Evolutionary conservation across 2,888 invertebrate genomes (phyloP), one percentile per base, ranked within the genome.

Genomic region (Mythimna lalbum): DNA sequence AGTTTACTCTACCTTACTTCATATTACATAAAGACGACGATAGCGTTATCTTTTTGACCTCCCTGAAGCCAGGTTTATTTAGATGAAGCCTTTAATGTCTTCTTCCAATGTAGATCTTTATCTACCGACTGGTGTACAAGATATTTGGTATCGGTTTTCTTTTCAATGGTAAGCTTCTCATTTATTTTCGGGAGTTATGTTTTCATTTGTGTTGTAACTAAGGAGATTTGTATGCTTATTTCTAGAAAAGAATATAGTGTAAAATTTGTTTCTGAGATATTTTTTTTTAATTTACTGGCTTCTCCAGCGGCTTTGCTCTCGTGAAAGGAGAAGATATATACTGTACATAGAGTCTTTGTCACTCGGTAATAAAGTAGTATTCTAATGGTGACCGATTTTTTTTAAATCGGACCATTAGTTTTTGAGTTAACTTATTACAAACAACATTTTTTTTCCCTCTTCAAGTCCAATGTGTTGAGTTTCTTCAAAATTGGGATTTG

Each of bases 1-100:
- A 88, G 87, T 89, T 87, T 90, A 88, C 86, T 88, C 85, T 89
- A 85, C 86, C 86, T 84, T 81, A 80, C 82, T 81, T 81, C 72
- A 84, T 88, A 85, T 82, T 84, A 88, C 64, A 78, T 89, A 86
- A 87, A 78, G 78, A 73, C 85, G 84, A 87, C 81, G 86, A 86
- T 87, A 83, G 76, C 80, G 78, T 88, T 88, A 90, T 88, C 88
- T 89, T 84, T 85, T 83, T 82, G 79, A 84, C 82, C 80, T 86
- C 63, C 36, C 59, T 74, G 59, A 64, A 65, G 70, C 33, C 61
- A 68, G 59, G 63, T 75, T 73, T 80, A 76, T 80, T 85, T 78
- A 78, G 75, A 78, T 62, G 59, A 69, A 76, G 71, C 62, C 73
- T 82, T 73, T 84, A 84, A 84, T 79, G 67, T 78, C 43, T 78